A percentile compares a stretch with the other conserved stretches of the same genome.
Evolutionary conservation across 2,888 invertebrate species (phyloP).

Genomic region (Ornithoptera priamus): DNA sequence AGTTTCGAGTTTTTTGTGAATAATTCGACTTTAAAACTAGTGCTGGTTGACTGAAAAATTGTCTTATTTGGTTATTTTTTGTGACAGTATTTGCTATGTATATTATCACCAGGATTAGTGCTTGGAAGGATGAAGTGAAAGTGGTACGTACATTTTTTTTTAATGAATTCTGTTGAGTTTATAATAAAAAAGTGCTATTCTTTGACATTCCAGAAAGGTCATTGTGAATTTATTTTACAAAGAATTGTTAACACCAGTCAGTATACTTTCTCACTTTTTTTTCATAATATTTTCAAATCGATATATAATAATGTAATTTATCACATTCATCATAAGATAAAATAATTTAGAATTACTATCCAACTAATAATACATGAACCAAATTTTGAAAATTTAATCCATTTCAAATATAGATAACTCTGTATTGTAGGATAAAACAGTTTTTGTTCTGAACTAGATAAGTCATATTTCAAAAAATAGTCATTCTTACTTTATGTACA

Average conservation of each 20-base stretch:
- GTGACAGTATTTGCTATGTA: constrained; percentile 48
- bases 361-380: too few species aligned
- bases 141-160: constrained; percentile 60
- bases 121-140: constrained; percentile 63
- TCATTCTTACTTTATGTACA: background rate
- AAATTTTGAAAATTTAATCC: too few species aligned
- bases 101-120: constrained; percentile 45
- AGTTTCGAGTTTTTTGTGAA: constrained; percentile 36
- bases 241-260: background rate
- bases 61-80: constrained; percentile 57
- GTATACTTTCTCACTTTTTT: background rate
- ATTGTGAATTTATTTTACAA: constrained; percentile 29
- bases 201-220: constrained; percentile 50
- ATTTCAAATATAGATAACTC: background rate
- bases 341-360: background rate
- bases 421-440: background rate
- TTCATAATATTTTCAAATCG: background rate
- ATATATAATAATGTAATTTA: background rate
- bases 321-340: background rate
- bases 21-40: constrained; percentile 51
- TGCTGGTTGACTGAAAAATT: constrained; percentile 50
- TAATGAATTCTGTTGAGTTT: background rate
- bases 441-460: background rate
- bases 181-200: constrained; percentile 32
- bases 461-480: background rate